Conservation (phyloP, 2,797 vertebrate species). For the Natrix natrix region DNA sequence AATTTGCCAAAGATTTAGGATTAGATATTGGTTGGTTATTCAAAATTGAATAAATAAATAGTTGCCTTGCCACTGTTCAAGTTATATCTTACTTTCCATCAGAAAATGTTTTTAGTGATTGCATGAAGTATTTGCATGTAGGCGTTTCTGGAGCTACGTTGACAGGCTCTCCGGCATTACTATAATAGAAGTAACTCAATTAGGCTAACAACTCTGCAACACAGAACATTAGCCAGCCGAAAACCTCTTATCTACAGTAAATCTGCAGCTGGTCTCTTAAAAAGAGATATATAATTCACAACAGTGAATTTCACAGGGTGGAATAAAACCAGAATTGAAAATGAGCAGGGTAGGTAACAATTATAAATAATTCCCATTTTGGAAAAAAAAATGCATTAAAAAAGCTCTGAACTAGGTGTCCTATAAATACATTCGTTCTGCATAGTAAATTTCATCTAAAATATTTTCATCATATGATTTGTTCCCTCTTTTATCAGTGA, state of each 20-base stretch:
- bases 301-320: not conserved
- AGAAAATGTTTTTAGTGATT: not conserved
- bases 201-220: not conserved
- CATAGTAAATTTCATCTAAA: not conserved
- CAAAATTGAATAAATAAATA: not conserved
- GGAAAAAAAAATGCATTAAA: slow-evolving; percentile 19
- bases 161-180: not conserved
- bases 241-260: not conserved
- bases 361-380: not conserved
- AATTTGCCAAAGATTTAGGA: not conserved
- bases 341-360: not conserved
- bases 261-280: not conserved
- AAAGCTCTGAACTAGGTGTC: not conserved
- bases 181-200: not conserved
- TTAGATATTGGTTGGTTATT: not conserved
- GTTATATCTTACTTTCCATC: not conserved
- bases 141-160: not conserved
- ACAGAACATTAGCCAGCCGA: not conserved
- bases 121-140: not conserved
- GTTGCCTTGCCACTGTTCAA: not conserved
- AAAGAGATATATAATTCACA: slow-evolving; percentile 7
- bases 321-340: slow-evolving; percentile 13
- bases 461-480: not conserved
- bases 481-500: not conserved
- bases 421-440: fast-evolving